A percentile compares a stretch with the other conserved stretches of the same genome.
These are phyloP conservation scores for Tromatobia lineatoria DNA, from an alignment of 2,888 invertebrate genomes.

Conservation along the genomic window DNA sequence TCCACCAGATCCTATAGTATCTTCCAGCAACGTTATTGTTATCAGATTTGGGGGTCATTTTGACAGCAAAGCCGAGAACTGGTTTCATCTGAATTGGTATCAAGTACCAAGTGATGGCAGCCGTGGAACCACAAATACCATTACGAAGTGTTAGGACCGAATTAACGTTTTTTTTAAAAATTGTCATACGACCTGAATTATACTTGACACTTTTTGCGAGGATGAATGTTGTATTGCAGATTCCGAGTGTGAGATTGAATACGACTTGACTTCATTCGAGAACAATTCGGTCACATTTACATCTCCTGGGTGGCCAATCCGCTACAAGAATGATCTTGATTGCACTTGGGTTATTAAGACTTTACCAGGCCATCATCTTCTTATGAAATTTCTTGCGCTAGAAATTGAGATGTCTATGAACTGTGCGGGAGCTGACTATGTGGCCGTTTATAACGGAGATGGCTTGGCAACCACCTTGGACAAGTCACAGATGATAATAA, in stretches of 20 bases:
- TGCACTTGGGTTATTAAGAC: slow-evolving; percentile 92
- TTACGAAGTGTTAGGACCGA: neutral
- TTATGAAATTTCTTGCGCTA: slow-evolving; percentile 87
- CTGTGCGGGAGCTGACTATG: slow-evolving; percentile 88
- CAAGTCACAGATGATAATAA: slow-evolving; percentile 86
- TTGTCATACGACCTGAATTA: neutral
- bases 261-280: slow-evolving; percentile 73
- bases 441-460: slow-evolving; percentile 87
- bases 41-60: slow-evolving; percentile 86
- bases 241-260: slow-evolving; percentile 84
- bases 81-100: slow-evolving; percentile 86
- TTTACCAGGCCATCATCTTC: slow-evolving; percentile 88
- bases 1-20: slow-evolving; percentile 86
- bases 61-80: slow-evolving; percentile 74
- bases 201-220: neutral
- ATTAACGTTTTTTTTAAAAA: neutral
- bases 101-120: slow-evolving; percentile 81
- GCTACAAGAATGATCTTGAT: slow-evolving; percentile 88
- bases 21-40: slow-evolving; percentile 89
- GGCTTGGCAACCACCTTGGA: slow-evolving; percentile 68
- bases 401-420: slow-evolving; percentile 87
- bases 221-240: slow-evolving; percentile 66
- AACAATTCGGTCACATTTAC: slow-evolving; percentile 84
- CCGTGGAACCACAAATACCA: neutral
- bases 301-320: slow-evolving; percentile 92